Percentiles rank a stretch among this genome's conserved stretches.
Evolutionary conservation across 2,797 vertebrate species (phyloP).

Genomic region (Falco concolor): DNA sequence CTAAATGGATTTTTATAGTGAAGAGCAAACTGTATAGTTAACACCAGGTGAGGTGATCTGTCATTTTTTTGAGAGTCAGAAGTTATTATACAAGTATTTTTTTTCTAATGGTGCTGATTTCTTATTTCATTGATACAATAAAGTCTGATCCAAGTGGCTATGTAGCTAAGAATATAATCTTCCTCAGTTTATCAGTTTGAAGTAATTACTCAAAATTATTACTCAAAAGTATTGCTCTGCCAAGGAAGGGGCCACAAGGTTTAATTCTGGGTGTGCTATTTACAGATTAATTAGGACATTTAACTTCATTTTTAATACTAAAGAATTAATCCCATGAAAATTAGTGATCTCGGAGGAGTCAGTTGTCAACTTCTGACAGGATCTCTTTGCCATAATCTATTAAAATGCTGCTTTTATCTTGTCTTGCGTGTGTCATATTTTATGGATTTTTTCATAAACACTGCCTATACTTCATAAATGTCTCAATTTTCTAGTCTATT

Average conservation of each 20-base stretch:
- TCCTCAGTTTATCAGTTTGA: slow-evolving; percentile 77
- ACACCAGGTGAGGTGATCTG: not conserved
- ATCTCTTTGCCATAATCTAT: slow-evolving; percentile 93
- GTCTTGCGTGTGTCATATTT: slow-evolving; percentile 92
- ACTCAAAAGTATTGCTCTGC: slow-evolving; percentile 49
- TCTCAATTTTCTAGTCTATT: slow-evolving; percentile 99
- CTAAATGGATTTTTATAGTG: not conserved
- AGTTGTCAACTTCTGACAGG: slow-evolving; percentile 88
- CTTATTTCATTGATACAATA: not conserved
- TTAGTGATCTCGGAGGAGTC: slow-evolving; percentile 87
- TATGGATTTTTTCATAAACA: slow-evolving; percentile 99
- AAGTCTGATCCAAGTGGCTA: slow-evolving; percentile 34
- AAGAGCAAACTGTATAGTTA: not conserved
- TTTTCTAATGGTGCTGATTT: not conserved
- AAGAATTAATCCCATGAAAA: slow-evolving; percentile 94
- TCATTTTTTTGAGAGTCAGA: not conserved
- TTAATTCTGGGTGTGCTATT: slow-evolving; percentile 82
- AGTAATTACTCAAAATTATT: slow-evolving; percentile 83
- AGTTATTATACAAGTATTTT: not conserved
- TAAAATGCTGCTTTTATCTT: slow-evolving; percentile 96
- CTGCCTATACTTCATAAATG: slow-evolving; percentile 98
- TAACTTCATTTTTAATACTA: slow-evolving; percentile 92
- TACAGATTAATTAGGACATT: slow-evolving; percentile 95
- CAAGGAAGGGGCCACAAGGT: slow-evolving; percentile 72
- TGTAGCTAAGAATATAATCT: slow-evolving; percentile 65